These are phyloP conservation scores for Perca schrenkii DNA, from an alignment of 2,113 vertebrate species.

Conservation along the genomic window DNA sequence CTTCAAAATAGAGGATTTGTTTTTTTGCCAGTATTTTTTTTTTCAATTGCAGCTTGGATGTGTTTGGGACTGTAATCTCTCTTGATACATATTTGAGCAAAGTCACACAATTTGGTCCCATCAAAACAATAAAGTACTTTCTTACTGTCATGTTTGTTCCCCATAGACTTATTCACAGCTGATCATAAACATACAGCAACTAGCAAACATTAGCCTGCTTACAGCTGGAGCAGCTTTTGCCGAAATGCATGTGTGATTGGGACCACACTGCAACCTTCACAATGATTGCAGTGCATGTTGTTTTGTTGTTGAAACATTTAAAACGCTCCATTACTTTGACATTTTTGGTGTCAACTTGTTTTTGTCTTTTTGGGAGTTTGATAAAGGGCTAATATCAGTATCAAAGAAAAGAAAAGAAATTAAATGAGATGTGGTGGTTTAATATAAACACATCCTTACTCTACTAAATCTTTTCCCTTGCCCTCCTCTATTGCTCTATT, in stretches of 20 bases:
- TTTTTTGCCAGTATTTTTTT: neutral
- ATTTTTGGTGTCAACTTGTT: neutral
- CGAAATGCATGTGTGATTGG: neutral
- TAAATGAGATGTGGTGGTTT: neutral
- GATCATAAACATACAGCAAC: neutral
- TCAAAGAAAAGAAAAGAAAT: neutral
- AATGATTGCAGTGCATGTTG: neutral
- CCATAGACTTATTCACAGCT: neutral
- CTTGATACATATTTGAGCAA: neutral
- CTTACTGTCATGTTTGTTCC: neutral
- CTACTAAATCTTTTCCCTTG: neutral
- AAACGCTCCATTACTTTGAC: neutral
- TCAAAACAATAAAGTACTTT: neutral
- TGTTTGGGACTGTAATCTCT: neutral
- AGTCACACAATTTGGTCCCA: neutral
- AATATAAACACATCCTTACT: neutral
- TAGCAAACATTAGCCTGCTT: neutral
- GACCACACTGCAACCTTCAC: slow-evolving; percentile 5
- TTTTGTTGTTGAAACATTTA: slow-evolving; percentile 9
- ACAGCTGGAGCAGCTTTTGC: slow-evolving; percentile 7
- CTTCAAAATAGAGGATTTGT: neutral
- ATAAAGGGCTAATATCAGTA: neutral
- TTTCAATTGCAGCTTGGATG: neutral
- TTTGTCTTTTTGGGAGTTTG: neutral
- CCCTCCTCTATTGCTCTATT: neutral